phyloP scores from a whole-genome alignment of 2,797 vertebrate species.

The Setipinna tenuifilis region DNA sequence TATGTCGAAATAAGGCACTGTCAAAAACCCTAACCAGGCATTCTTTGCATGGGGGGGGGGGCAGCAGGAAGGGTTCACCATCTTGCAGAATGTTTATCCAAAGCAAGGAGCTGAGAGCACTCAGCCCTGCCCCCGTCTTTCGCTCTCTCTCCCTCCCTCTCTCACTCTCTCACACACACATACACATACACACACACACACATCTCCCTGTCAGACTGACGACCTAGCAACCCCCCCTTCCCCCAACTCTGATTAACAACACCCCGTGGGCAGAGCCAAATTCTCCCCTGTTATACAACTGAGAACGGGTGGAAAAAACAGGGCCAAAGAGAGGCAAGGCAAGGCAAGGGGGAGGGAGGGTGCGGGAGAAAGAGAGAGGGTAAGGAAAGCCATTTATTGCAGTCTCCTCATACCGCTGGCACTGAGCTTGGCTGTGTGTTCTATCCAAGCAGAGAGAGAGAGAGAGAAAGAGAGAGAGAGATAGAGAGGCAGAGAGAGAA shows the following conservation, averaged over 20 bases:
- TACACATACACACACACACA: constrained; percentile 36
- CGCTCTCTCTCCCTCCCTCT: constrained; percentile 68
- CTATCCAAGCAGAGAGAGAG: constrained; percentile 39
- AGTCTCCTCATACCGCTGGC: constrained; percentile 52
- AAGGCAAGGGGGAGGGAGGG: not conserved
- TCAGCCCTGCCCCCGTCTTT: constrained; percentile 37
- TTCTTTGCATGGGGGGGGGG: not conserved
- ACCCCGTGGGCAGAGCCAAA: constrained; percentile 62
- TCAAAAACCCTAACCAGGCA: constrained; percentile 8
- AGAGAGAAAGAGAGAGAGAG: constrained; percentile 16
- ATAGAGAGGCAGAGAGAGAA: not conserved
- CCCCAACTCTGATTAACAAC: constrained; percentile 75
- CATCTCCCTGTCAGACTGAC: constrained; percentile 67
- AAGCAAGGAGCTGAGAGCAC: constrained; percentile 71
- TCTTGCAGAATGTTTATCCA: constrained; percentile 76
- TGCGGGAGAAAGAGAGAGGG: constrained; percentile 18
- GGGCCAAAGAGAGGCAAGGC: constrained; percentile 22
- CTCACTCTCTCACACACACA: constrained; percentile 68
- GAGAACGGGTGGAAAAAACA: constrained; percentile 6
- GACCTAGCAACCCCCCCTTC: constrained; percentile 66
- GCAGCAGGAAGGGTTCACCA: constrained; percentile 49
- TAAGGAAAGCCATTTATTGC: constrained; percentile 48
- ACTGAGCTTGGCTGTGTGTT: constrained; percentile 40
- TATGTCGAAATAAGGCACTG: not conserved
- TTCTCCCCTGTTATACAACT: constrained; percentile 52